Percentiles rank a stretch among this genome's conserved stretches.
Evolutionary conservation across 1,140 invertebrate genomes (phyloP).

Genomic region (Meteorus sp.): DNA sequence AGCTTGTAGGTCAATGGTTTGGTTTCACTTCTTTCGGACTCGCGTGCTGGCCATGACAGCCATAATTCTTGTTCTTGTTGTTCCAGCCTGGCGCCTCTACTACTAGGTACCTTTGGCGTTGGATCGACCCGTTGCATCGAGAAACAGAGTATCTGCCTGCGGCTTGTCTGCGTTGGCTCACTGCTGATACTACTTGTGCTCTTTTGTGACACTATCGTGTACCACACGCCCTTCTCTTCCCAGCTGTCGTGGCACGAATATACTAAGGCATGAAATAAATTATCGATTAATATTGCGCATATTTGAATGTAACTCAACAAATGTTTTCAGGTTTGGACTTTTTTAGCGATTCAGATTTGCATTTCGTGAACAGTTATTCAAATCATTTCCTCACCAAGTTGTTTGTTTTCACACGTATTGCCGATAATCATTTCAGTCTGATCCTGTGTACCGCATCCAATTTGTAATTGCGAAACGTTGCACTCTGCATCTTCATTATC

Average conservation of each 20-base stretch:
- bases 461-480: slow-evolving; percentile 45
- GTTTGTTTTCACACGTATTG: slow-evolving; percentile 47
- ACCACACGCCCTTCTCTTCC: slow-evolving; percentile 63
- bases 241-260: slow-evolving; percentile 67
- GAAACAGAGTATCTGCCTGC: slow-evolving; percentile 45
- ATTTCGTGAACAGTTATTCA: too few relatives aligned
- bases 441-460: slow-evolving; percentile 48
- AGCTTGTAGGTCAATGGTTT: slow-evolving; percentile 51
- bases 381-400: slow-evolving; percentile 49
- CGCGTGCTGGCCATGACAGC: slow-evolving; percentile 42
- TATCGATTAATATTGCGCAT: too few relatives aligned
- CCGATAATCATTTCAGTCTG: slow-evolving; percentile 53
- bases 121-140: slow-evolving; percentile 44
- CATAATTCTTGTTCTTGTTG: slow-evolving; percentile 45
- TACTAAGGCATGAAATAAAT: slow-evolving; percentile 43
- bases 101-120: slow-evolving; percentile 28
- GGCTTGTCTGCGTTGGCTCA: slow-evolving; percentile 39
- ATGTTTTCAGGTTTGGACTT: too few relatives aligned
- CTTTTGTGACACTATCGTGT: slow-evolving; percentile 62
- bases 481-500: slow-evolving; percentile 44
- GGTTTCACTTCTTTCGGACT: slow-evolving; percentile 42
- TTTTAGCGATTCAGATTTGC: too few relatives aligned
- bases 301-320: neutral
- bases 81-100: slow-evolving; percentile 34
- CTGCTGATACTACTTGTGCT: slow-evolving; percentile 29